phyloP scores from a whole-genome alignment of 2,888 invertebrate genomes.

The Iphiclides podalirius region DNA sequence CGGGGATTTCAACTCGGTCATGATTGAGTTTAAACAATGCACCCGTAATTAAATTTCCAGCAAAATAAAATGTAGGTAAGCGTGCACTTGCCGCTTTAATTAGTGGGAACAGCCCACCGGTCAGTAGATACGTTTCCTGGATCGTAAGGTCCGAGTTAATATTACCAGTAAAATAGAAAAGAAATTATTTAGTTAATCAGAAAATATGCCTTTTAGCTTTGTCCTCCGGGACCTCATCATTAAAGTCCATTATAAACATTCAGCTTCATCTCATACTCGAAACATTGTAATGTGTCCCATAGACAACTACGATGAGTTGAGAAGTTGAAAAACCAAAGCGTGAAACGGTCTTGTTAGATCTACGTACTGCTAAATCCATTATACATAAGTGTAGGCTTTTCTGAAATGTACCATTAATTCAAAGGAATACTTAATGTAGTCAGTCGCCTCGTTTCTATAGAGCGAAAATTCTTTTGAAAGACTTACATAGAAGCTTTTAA shows the following conservation, averaged over 20 bases:
- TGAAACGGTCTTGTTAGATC: too few relatives aligned
- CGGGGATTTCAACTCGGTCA: constrained; percentile 9
- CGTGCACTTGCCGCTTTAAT: constrained; percentile 2
- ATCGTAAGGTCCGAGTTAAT: neutral
- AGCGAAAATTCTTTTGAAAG: constrained; percentile 23
- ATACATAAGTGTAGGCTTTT: constrained; percentile 5
- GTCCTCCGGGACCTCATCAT: too few relatives aligned
- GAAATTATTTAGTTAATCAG: too few relatives aligned
- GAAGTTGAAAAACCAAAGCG: too few relatives aligned
- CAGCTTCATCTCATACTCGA: too few relatives aligned
- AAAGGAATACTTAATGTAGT: constrained; percentile 24
- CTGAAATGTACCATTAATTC: constrained; percentile 14
- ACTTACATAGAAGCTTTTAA: constrained; percentile 21
- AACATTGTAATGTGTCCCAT: too few relatives aligned
- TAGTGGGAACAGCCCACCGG: constrained; percentile 1
- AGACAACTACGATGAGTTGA: too few relatives aligned
- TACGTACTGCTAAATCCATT: constrained; percentile 10
- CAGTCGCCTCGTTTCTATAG: constrained; percentile 21
- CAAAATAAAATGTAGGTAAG: constrained; percentile 8
- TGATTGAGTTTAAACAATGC: constrained; percentile 21
- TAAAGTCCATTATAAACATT: too few relatives aligned
- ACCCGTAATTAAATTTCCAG: constrained; percentile 19
- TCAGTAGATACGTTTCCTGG: too few relatives aligned
- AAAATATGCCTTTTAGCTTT: too few relatives aligned
- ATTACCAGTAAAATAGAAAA: too few relatives aligned